Conservation (phyloP, 2,888 invertebrate genomes). For the Fissipunctia ypsillon region DNA sequence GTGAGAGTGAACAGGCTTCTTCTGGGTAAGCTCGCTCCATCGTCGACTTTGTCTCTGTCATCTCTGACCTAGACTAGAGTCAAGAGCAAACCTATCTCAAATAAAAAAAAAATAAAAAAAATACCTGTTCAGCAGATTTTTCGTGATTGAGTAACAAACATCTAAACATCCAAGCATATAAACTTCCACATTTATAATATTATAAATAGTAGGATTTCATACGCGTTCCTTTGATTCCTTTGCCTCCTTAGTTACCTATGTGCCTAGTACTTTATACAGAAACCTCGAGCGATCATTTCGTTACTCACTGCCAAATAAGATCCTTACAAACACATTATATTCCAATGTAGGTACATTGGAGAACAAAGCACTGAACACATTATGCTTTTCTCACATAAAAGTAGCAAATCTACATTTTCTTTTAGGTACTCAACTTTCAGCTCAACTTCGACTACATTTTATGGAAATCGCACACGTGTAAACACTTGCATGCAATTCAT, state of each 20-base stretch:
- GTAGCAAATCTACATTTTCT: conserved; percentile 20
- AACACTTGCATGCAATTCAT: no score
- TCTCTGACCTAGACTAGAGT: no score
- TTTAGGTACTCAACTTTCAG: conserved; percentile 3
- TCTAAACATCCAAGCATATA: neutral
- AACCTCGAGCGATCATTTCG: neutral
- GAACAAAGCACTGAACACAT: neutral
- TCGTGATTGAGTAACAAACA: neutral
- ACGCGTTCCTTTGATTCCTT: neutral
- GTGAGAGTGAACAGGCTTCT: no score
- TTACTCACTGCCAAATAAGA: neutral
- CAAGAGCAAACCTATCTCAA: no score
- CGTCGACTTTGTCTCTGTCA: no score
- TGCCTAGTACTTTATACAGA: neutral
- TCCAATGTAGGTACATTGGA: neutral
- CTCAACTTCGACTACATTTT: conserved; percentile 12
- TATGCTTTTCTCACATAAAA: neutral
- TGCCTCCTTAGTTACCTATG: neutral
- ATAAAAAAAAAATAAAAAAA: no score
- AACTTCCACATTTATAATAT: neutral
- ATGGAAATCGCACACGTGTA: no score
- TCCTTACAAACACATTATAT: neutral
- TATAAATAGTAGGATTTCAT: neutral
- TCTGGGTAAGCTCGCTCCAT: no score
- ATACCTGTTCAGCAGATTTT: no score